A percentile compares a stretch with the other conserved stretches of the same genome.
Evolutionary conservation across 2,888 invertebrate species (phyloP).

Genomic region (Drosophila eohydei): DNA sequence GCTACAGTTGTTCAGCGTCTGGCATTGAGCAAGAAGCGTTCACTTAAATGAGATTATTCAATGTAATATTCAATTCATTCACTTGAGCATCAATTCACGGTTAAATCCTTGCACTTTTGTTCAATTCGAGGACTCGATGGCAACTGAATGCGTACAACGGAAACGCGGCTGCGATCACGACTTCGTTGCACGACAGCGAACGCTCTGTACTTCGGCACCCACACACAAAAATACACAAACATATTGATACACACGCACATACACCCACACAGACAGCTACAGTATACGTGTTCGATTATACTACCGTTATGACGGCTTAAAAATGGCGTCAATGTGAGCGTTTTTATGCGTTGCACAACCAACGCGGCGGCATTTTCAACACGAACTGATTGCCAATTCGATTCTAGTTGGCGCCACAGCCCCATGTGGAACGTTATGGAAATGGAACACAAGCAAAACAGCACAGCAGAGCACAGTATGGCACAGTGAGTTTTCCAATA

Average conservation of each 20-base stretch:
- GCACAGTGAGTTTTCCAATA: constrained; percentile 30
- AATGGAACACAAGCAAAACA: constrained; percentile 45
- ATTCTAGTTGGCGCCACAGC: constrained; percentile 31
- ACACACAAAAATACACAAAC: constrained; percentile 10
- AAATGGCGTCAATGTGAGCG: constrained; percentile 55
- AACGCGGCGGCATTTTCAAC: constrained; percentile 75
- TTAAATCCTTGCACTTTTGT: constrained; percentile 42
- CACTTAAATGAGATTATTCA: constrained; percentile 27
- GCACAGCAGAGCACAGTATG: constrained; percentile 19
- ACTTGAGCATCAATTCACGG: constrained; percentile 15
- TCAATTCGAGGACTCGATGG: constrained; percentile 50
- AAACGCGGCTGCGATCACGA: constrained; percentile 62
- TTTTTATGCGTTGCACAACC: constrained; percentile 63
- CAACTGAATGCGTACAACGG: constrained; percentile 54
- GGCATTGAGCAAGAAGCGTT: constrained; percentile 20
- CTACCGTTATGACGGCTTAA: constrained; percentile 64
- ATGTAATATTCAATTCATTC: constrained; percentile 16
- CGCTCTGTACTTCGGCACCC: constrained; percentile 46
- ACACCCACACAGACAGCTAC: constrained; percentile 9
- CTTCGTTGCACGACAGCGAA: constrained; percentile 47
- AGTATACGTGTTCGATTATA: constrained; percentile 39
- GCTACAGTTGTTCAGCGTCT: constrained; percentile 19
- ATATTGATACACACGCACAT: constrained; percentile 6
- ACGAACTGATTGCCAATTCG: constrained; percentile 62
- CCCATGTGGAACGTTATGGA: constrained; percentile 45